phyloP scores from a whole-genome alignment of 2,113 vertebrate species.

The Aegithalos caudatus region DNA sequence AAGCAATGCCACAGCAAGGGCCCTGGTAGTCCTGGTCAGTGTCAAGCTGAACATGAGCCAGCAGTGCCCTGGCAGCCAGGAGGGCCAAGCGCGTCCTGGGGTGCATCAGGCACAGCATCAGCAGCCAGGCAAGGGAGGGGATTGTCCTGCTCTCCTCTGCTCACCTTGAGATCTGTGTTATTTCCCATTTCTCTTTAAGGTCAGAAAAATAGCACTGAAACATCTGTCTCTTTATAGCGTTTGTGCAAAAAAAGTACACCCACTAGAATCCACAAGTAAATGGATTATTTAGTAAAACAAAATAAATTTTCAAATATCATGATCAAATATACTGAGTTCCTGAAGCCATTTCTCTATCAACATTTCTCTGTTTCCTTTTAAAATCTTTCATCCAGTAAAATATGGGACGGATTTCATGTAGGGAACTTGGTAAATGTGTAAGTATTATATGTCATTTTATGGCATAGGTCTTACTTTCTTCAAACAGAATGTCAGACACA shows the following conservation, averaged over 20 bases:
- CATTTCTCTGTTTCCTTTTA: neutral
- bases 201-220: neutral
- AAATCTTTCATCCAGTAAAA: neutral
- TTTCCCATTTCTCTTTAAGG: neutral
- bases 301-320: neutral
- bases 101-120: fast-evolving
- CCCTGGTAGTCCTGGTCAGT: fast-evolving
- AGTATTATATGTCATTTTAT: neutral
- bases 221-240: neutral
- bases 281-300: neutral
- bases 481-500: neutral
- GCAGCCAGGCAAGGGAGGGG: fast-evolving
- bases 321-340: neutral
- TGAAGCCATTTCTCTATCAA: neutral
- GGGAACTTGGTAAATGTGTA: neutral
- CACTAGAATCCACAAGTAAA: neutral
- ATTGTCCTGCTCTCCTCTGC: neutral
- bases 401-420: neutral
- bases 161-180: neutral
- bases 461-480: neutral
- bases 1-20: neutral
- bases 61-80: neutral
- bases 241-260: neutral
- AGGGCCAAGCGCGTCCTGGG: fast-evolving
- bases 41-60: neutral